Evolutionary conservation across 2,888 invertebrate species (phyloP).

Genomic region (Pilophorus perplexus): DNA sequence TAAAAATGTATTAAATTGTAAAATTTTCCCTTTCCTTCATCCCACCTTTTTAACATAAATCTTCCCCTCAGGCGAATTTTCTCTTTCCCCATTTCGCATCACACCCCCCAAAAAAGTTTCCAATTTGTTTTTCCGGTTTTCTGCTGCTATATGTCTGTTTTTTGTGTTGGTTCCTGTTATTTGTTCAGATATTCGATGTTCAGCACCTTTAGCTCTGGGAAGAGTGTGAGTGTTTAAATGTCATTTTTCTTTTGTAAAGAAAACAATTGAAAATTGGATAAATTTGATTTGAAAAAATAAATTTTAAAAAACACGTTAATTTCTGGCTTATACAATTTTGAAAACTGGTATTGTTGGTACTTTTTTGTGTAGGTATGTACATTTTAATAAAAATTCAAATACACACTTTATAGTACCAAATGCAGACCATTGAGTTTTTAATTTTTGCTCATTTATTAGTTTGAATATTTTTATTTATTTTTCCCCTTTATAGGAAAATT

Average conservation of each 20-base stretch:
- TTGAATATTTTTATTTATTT: constrained; percentile 40
- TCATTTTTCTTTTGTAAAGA: constrained; percentile 22
- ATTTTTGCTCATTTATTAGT: constrained; percentile 37
- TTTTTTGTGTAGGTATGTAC: too few relatives aligned
- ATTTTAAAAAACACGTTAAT: neutral
- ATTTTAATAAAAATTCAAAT: too few relatives aligned
- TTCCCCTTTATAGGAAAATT: constrained; percentile 44
- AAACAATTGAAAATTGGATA: constrained; percentile 13
- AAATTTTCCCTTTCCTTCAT: neutral
- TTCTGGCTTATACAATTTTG: too few relatives aligned
- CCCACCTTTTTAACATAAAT: too few relatives aligned
- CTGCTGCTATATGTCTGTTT: constrained; percentile 37
- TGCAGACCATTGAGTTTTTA: constrained; percentile 33
- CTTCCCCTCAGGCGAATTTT: too few relatives aligned
- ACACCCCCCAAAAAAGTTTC: too few relatives aligned
- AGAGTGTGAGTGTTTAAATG: constrained; percentile 37
- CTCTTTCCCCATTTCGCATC: too few relatives aligned
- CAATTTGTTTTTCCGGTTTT: neutral
- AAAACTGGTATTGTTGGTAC: constrained; percentile 10
- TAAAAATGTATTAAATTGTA: neutral
- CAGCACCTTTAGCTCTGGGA: constrained; percentile 39
- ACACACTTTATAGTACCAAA: too few relatives aligned
- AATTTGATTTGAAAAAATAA: neutral
- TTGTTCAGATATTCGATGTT: constrained; percentile 41
- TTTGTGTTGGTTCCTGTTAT: constrained; percentile 41